Evolutionary conservation across 2,888 invertebrate genomes (phyloP).

Genomic region (Lycophotia porphyrea): DNA sequence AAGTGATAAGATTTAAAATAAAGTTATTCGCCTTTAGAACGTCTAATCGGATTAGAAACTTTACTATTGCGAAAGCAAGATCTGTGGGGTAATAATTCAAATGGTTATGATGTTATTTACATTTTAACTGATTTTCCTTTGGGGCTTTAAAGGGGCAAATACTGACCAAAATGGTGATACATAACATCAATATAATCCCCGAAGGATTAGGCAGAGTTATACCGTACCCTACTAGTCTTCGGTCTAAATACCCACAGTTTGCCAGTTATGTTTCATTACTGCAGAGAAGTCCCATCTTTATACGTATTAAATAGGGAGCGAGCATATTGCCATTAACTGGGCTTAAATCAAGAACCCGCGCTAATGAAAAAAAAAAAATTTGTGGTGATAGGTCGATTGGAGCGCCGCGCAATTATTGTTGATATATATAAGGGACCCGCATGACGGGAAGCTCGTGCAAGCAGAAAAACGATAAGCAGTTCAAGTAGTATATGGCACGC

Average conservation of each 20-base stretch:
- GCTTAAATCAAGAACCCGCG: neutral
- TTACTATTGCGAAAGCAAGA: neutral
- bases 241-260: neutral
- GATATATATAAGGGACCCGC: too few species aligned
- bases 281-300: neutral
- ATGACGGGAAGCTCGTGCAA: too few species aligned
- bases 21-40: neutral
- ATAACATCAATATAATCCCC: neutral
- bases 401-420: too few species aligned
- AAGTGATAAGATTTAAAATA: neutral
- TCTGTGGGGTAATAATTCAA: neutral
- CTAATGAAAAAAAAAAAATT: neutral
- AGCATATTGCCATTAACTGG: neutral
- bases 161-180: neutral
- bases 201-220: too few species aligned
- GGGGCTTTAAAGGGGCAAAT: neutral
- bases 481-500: too few species aligned
- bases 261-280: neutral
- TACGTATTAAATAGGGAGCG: neutral
- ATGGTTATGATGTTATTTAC: neutral
- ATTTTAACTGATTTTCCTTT: neutral
- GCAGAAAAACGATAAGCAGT: too few species aligned
- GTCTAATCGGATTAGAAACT: constrained; percentile 7
- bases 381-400: too few species aligned
- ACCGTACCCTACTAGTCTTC: neutral